Percentiles rank a stretch among this genome's conserved stretches.
Evolutionary conservation across 2,797 vertebrate species (phyloP).

Genomic region (Diceros bicornis): DNA sequence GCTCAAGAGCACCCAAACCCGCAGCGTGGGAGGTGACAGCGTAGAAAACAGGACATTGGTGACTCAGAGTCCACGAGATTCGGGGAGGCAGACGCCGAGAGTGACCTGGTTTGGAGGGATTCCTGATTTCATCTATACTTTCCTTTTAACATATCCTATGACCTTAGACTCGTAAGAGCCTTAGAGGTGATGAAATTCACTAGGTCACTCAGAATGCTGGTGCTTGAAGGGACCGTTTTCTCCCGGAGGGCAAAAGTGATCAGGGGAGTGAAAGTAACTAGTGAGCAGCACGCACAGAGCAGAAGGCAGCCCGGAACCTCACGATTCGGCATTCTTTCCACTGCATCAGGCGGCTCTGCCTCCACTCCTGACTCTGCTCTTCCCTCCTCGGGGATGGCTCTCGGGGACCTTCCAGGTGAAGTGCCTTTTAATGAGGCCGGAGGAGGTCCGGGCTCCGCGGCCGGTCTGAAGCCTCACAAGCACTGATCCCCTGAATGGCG

Average conservation of each 20-base stretch:
- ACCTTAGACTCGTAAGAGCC: not conserved
- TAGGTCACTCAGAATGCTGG: not conserved
- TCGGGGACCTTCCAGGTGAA: constrained; percentile 29
- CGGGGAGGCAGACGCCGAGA: not conserved
- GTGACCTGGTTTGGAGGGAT: not conserved
- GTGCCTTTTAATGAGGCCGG: constrained; percentile 48
- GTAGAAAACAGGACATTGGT: rapidly evolving
- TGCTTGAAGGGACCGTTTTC: rapidly evolving
- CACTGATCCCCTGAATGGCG: not conserved
- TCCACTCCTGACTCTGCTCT: not conserved
- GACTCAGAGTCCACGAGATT: not conserved
- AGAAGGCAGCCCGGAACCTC: not conserved
- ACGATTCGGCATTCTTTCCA: not conserved
- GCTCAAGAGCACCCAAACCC: rapidly evolving
- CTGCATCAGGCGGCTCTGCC: not conserved
- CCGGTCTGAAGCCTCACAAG: not conserved
- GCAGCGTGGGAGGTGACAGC: not conserved
- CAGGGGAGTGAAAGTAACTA: not conserved
- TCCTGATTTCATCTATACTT: not conserved
- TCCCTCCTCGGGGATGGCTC: not conserved
- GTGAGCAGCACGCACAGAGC: not conserved
- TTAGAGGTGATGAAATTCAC: not conserved
- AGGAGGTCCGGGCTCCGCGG: not conserved
- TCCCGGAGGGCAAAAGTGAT: not conserved
- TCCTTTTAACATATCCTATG: not conserved